Percentiles rank a stretch among this genome's conserved stretches.
Conservation (phyloP, 2,797 vertebrate species). For the Pantherophis vulpinus region DNA sequence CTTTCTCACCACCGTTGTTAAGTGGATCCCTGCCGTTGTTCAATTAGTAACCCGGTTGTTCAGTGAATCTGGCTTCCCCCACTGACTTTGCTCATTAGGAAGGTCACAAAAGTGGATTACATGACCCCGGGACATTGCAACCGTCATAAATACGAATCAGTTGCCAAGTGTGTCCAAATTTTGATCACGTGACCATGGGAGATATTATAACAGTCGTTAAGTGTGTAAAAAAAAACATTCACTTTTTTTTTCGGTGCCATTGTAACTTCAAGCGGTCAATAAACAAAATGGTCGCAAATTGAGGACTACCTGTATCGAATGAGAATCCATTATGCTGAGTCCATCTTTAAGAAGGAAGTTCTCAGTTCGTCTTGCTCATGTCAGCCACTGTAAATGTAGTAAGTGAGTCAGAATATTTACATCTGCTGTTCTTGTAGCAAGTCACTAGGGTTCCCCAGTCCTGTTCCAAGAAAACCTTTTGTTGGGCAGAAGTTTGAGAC, state of each 20-base stretch:
- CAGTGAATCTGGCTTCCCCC: no score
- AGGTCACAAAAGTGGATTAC: no score
- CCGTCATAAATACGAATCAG: no score
- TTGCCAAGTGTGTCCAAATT: no score
- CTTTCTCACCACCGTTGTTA: no score
- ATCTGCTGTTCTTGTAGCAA: background rate
- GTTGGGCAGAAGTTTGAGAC: background rate
- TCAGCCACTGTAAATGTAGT: background rate
- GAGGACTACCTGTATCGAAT: background rate
- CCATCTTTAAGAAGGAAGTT: background rate
- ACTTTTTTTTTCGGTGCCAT: background rate
- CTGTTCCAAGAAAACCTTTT: background rate
- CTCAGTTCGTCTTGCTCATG: background rate
- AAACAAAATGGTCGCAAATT: accelerated
- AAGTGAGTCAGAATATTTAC: background rate
- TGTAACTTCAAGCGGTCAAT: background rate
- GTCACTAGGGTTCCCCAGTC: background rate
- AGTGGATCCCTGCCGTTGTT: no score
- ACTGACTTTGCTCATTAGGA: no score
- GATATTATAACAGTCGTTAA: no score
- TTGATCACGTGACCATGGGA: no score
- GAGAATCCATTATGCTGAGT: background rate
- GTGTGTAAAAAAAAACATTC: no score
- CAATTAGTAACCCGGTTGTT: no score
- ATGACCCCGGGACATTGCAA: no score